Conservation (phyloP, 37 sponge, comb jelly and placozoan species). For the Aplysina aerophoba region DNA sequence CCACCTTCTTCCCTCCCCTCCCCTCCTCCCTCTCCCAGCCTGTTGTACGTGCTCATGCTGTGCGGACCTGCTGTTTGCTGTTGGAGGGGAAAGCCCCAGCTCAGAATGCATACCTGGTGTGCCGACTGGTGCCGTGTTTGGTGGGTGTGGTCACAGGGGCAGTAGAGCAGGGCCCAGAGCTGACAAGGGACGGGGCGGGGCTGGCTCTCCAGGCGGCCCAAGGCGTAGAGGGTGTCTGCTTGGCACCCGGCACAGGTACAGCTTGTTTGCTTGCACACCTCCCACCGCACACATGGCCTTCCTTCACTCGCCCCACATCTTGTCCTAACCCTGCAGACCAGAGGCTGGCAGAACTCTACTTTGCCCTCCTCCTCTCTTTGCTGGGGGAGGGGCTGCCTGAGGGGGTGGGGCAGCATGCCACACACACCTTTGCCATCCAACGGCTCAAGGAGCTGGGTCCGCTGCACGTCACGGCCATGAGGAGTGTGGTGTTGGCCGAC, state of each 20-base stretch:
- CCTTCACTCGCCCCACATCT: not conserved
- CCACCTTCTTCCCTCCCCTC: constrained; percentile 11
- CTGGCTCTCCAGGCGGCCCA: no score
- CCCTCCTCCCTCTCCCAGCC: not conserved
- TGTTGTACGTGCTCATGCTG: no score
- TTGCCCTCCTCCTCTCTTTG: constrained; percentile 10
- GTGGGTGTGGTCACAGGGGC: not conserved
- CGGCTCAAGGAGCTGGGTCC: constrained; percentile 76
- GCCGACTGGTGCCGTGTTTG: not conserved
- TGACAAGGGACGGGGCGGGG: not conserved
- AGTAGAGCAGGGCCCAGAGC: not conserved
- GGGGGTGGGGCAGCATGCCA: not conserved
- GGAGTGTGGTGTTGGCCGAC: constrained; percentile 58
- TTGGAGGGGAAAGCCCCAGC: not conserved
- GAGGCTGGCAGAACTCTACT: not conserved
- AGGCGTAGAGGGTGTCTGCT: no score
- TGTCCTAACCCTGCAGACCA: no score
- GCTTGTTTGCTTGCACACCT: no score
- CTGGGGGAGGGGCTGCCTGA: not conserved
- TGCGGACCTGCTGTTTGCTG: not conserved
- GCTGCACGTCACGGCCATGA: constrained; percentile 71
- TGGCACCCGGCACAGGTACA: no score
- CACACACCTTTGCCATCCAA: constrained; percentile 59
- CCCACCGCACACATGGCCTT: not conserved
- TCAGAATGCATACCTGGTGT: not conserved